A percentile compares a stretch with the other conserved stretches of the same genome.
Conservation (phyloP, 53 echinoderm and acorn worm genomes). For the Glandiceps talaboti region DNA sequence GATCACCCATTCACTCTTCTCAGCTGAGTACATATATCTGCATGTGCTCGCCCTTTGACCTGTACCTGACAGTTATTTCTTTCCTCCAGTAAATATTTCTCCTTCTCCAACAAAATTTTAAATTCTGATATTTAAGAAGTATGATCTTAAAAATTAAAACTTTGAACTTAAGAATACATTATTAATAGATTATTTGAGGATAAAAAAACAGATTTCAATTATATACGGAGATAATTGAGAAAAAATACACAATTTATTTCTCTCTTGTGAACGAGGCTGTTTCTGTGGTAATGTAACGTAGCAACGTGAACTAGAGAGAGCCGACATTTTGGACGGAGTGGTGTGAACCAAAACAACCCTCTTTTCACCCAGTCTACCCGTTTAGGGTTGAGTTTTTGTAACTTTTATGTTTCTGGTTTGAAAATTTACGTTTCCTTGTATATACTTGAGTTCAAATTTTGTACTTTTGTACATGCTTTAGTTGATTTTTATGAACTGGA, state of each 20-base stretch:
- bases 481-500: background rate
- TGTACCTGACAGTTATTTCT: too few species aligned
- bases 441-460: background rate
- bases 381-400: background rate
- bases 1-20: too few species aligned
- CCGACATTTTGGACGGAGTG: background rate
- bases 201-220: too few species aligned
- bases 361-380: background rate
- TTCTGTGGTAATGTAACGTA: constrained; percentile 15
- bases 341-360: background rate
- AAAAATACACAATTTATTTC: background rate
- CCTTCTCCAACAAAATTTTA: too few species aligned
- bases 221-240: background rate
- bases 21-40: too few species aligned
- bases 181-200: too few species aligned
- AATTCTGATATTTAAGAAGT: too few species aligned
- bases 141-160: too few species aligned
- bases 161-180: too few species aligned
- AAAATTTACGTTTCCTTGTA: background rate
- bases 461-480: background rate
- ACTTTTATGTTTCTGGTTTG: background rate
- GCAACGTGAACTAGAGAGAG: constrained; percentile 15
- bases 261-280: constrained; percentile 12
- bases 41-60: too few species aligned
- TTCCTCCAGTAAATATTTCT: too few species aligned